Base-by-base conservation (phyloP, 2,888 invertebrate species). In the Hyposoter didymator region DNA sequence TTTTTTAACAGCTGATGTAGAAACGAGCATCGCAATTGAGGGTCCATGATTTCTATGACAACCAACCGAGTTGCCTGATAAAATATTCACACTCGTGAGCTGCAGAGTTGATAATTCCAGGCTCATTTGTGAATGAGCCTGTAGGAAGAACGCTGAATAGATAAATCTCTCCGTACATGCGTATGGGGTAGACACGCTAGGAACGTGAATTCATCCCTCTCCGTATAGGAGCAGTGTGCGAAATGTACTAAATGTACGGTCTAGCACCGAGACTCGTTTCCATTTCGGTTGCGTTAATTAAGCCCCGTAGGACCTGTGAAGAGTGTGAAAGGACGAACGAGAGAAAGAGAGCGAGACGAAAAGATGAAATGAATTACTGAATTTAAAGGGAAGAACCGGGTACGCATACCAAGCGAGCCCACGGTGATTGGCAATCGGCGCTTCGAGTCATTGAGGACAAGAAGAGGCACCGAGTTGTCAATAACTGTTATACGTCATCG, bases 231-330 rank as follows among this genome's bases (percentile, higher is more conserved):
- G 39, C 22, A 19, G 14, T 55, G 17, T 47, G 19, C 28, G 22
- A 19, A 67, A 12, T 52, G 64, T 28, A 69, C 69, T 32, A 39
- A 75, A 59, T 62, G 70, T 79, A 84, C 73, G 47, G 39, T 67
- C 45, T 43, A 55, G 62, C 39, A 70, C 66, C 49, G 52, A 14
- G 74, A 75, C 75, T 79, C 75, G 82, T 78, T 82, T 75, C 82
- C 85, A 82, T 85, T 85, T 85, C 75, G 74, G 82, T 75, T 69
- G 75, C 78, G 85, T 85, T 85, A 85, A 85, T 85, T 82, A 85
- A 85, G 85, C 82, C 52, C 55, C 74, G 62, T 55, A 66, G 55
- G 55, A 32, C 83, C 74, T 64, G 52, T 19, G 49, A 66, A 72
- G 39, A 14, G 59, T 43, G n/a, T 19, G n/a, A 22, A n/a, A 62